Base-by-base conservation (phyloP, 2,888 invertebrate species). In the Tuta absoluta region DNA sequence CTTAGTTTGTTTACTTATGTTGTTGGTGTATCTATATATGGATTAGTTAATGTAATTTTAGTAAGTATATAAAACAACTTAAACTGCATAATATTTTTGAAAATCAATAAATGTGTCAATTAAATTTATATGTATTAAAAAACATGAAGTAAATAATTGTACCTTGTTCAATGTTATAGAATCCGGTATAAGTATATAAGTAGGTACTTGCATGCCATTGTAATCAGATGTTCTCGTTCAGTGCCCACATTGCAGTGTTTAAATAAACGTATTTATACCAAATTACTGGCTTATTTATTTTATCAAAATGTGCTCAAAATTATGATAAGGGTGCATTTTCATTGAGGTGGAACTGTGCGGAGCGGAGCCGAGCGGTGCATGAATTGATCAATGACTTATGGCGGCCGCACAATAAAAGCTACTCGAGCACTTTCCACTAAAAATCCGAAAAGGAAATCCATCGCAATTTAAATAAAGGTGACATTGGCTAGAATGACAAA, bases 1-100 rank as follows among this genome's bases (percentile, higher is more conserved):
- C 85, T 86, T 87, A 86, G 80, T 84, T 81, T 77, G 75, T 85
- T 81, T 77, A 75, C 76, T 76, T 78, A 76, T 75, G 77, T 80
- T 80, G 81, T 82, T 82, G 77, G 77, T 80, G 75, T 77, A 74
- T 76, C 73, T 75, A 75, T 77, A 75, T 56, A 61, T 28, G 60
- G 79, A 66, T 80, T 82, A 80, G 76, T 83, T 81, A n/a, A 41
- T 61, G 66, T 68, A 65, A 33, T 63, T 28, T 21, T 63, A 23
- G 33, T 57, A 33, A 56, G 19, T 62, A 14, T 62, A 48, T n/a
- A 37, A 17, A 56, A n/a, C 41, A 45, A 37, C 21, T n/a, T 24
- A 38, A 24, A 8, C 37, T 14, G 58, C 58, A 58, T 58, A 58
- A 58, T 57, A 57, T 21, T 56, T 56, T 56, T 28, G 5, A 56